These are phyloP conservation scores for Origma solitaria DNA, from an alignment of 2,113 vertebrate genomes.

Conservation along the genomic window DNA sequence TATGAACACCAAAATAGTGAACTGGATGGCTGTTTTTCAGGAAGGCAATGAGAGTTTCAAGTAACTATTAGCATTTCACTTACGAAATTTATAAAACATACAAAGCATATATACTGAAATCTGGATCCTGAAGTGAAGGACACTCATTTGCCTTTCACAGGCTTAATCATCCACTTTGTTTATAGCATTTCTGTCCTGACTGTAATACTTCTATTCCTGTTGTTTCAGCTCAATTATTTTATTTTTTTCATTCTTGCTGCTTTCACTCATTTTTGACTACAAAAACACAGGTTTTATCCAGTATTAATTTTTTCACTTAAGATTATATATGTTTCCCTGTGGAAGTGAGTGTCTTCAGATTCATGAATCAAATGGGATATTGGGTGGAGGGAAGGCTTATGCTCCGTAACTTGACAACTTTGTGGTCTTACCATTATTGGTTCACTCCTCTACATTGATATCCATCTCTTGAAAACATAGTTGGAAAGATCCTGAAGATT, in stretches of 20 bases:
- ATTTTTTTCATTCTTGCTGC: background rate
- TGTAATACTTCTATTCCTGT: background rate
- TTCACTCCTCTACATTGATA: background rate
- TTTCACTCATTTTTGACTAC: background rate
- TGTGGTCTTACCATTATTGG: background rate
- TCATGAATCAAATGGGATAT: background rate
- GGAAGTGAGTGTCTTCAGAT: background rate
- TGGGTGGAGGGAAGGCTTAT: background rate
- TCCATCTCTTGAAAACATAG: background rate
- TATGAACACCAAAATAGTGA: background rate
- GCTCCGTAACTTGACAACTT: background rate
- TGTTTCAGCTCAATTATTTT: background rate
- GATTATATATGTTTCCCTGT: background rate
- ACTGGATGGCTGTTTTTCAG: background rate
- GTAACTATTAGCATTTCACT: background rate
- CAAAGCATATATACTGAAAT: background rate
- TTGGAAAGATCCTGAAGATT: background rate
- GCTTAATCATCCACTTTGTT: background rate
- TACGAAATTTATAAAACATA: background rate
- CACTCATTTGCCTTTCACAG: background rate
- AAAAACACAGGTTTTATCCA: background rate
- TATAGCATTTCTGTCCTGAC: background rate
- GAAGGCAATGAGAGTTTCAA: background rate
- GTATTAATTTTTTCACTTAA: background rate
- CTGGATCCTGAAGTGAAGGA: background rate